Percentiles rank a stretch among this genome's conserved stretches.
Conservation (phyloP, 2,888 invertebrate species). For the Drosophila melanocephala region DNA sequence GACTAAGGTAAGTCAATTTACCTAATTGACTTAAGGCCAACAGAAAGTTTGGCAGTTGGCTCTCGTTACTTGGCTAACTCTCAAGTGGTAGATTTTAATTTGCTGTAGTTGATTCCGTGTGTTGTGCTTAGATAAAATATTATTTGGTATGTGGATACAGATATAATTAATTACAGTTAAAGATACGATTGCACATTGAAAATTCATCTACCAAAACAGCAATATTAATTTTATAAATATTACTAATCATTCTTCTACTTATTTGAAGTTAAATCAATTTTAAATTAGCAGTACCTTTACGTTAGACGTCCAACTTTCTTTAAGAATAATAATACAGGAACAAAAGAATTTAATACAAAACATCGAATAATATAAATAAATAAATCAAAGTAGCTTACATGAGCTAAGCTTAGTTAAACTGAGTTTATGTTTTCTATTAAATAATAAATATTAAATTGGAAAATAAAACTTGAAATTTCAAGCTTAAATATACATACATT, state of each 20-base stretch:
- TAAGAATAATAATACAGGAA: no score
- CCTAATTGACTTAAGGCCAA: constrained; percentile 76
- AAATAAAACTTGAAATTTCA: neutral
- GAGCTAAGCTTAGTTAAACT: neutral
- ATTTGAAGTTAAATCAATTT: no score
- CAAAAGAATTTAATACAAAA: no score
- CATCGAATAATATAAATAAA: neutral
- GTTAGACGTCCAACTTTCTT: no score
- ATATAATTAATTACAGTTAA: neutral
- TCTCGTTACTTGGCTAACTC: constrained; percentile 31
- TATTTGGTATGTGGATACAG: neutral
- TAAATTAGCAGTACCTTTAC: no score
- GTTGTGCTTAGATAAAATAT: constrained; percentile 9
- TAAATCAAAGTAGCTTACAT: neutral
- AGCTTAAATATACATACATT: neutral
- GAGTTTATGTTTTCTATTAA: neutral
- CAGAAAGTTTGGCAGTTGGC: constrained; percentile 62
- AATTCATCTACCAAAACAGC: neutral
- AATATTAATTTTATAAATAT: neutral
- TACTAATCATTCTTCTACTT: neutral
- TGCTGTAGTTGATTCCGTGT: constrained; percentile 8
- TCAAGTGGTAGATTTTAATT: constrained; percentile 45
- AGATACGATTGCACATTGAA: neutral
- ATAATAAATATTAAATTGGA: neutral
- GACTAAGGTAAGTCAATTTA: constrained; percentile 67